A percentile compares a stretch with the other conserved stretches of the same genome.
These are phyloP conservation scores for Sycophila texana DNA, from an alignment of 2,888 invertebrate genomes.

Conservation along the genomic window DNA sequence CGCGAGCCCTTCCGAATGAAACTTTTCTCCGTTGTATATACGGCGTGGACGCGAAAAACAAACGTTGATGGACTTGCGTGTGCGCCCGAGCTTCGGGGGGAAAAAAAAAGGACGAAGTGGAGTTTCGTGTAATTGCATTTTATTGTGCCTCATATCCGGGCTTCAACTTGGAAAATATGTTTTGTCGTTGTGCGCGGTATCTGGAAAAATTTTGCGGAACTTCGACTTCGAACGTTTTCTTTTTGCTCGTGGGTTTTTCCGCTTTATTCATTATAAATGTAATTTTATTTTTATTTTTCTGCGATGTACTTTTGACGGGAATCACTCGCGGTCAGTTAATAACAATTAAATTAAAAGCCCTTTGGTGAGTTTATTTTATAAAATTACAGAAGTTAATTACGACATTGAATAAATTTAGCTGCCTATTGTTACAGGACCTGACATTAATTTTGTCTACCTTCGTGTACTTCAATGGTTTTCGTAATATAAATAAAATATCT, in stretches of 20 bases:
- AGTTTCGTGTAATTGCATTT: no score
- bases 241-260: not conserved
- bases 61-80: not conserved
- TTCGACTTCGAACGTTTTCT: not conserved
- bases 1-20: not conserved
- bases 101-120: no score
- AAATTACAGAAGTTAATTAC: no score
- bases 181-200: not conserved
- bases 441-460: no score
- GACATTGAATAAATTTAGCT: no score
- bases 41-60: not conserved
- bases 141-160: no score
- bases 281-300: constrained; percentile 11
- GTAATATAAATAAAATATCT: no score
- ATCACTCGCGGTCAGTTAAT: not conserved
- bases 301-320: not conserved
- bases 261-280: no score
- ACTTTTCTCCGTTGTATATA: not conserved
- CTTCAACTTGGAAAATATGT: not conserved
- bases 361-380: constrained; percentile 1
- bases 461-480: no score
- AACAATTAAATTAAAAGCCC: constrained; percentile 30
- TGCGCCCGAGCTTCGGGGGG: no score
- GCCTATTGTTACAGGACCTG: no score
- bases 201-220: not conserved